A percentile compares a stretch with the other conserved stretches of the same genome.
Conservation (phyloP, 2,797 vertebrate genomes). For the Sebastes nivosus region DNA sequence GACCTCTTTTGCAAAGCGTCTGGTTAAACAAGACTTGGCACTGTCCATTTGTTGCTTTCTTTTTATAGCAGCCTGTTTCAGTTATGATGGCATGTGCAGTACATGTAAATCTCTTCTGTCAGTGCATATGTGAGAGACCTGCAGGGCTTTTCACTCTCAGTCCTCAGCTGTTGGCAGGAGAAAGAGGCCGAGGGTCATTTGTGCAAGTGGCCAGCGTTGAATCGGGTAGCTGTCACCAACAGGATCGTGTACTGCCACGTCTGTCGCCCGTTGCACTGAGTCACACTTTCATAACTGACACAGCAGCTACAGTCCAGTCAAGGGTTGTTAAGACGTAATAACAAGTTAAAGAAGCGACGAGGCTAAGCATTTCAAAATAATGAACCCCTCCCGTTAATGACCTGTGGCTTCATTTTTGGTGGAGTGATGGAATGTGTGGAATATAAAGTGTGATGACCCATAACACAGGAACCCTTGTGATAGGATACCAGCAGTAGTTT, state of each 20-base stretch:
- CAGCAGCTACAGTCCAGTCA: background rate
- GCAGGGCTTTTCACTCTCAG: conserved; percentile 5
- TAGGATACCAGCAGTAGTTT: background rate
- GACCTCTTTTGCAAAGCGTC: background rate
- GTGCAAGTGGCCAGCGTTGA: conserved; percentile 13
- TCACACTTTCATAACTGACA: conserved; percentile 29
- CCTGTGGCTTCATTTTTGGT: background rate
- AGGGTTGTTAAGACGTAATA: background rate
- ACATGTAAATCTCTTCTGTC: conserved; percentile 59
- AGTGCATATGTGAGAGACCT: conserved; percentile 4
- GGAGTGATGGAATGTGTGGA: conserved; percentile 50
- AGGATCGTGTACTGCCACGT: background rate
- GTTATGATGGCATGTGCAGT: conserved; percentile 30
- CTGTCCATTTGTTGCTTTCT: conserved; percentile 41
- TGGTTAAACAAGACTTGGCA: conserved; percentile 14
- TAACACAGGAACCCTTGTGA: conserved; percentile 23
- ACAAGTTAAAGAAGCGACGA: background rate
- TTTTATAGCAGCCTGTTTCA: conserved; percentile 52
- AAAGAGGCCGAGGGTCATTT: background rate
- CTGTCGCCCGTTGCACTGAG: conserved; percentile 6
- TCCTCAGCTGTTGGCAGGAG: conserved; percentile 40
- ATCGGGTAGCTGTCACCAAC: conserved; percentile 52
- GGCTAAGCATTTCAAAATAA: background rate
- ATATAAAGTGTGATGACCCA: conserved; percentile 12
- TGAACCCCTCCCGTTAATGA: conserved; percentile 8